Percentiles rank a stretch among this genome's conserved stretches.
phyloP scores from a whole-genome alignment of 2,888 invertebrate genomes.

The Exocentrus adspersus region DNA sequence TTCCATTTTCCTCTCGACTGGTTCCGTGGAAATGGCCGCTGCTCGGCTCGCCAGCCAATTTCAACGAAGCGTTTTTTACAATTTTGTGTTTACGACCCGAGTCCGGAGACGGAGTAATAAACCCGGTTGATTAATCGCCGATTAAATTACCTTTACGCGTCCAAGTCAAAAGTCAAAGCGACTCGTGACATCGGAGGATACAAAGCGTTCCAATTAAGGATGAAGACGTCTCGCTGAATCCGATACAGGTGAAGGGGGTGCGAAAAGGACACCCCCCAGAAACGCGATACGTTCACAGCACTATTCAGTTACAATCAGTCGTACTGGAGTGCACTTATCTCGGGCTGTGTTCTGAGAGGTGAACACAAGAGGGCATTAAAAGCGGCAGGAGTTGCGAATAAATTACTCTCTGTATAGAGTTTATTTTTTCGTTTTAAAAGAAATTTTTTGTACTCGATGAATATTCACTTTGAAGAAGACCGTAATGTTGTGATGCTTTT shows the following conservation, averaged over 20 bases:
- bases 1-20: slow-evolving; percentile 58
- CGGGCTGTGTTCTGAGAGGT: slow-evolving; percentile 4
- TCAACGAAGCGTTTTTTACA: slow-evolving; percentile 34
- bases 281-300: slow-evolving; percentile 34
- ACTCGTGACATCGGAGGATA: background rate
- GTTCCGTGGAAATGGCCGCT: slow-evolving; percentile 45
- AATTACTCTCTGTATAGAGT: slow-evolving; percentile 33
- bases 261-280: slow-evolving; percentile 23
- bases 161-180: too few species aligned
- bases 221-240: background rate
- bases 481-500: slow-evolving; percentile 40
- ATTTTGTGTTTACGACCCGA: slow-evolving; percentile 27
- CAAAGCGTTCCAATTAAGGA: background rate
- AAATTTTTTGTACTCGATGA: slow-evolving; percentile 38
- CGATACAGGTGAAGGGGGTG: background rate
- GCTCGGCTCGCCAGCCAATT: slow-evolving; percentile 39
- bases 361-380: slow-evolving; percentile 26
- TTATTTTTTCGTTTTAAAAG: slow-evolving; percentile 31
- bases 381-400: slow-evolving; percentile 33
- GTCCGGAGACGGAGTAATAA: slow-evolving; percentile 27
- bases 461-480: slow-evolving; percentile 47
- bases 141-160: slow-evolving; percentile 2
- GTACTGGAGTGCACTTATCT: slow-evolving; percentile 15
- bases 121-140: slow-evolving; percentile 13
- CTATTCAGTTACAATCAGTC: slow-evolving; percentile 36